Base-by-base conservation (phyloP, 2,888 invertebrate genomes). In the Protophormia terraenovae region DNA sequence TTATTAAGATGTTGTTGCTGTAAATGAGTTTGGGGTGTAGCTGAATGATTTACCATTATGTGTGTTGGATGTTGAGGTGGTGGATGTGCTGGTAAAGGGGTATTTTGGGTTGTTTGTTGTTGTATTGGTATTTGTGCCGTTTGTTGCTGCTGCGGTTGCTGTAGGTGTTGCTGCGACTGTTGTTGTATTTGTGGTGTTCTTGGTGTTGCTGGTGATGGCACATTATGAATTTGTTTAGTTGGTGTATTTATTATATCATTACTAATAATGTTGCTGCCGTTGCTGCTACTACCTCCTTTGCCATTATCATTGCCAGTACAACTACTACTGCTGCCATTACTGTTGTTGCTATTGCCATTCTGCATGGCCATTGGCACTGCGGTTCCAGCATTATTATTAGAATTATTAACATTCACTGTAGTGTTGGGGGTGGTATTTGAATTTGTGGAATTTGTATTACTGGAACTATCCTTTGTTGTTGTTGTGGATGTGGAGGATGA, bases 1-100 rank as follows among this genome's bases (percentile, higher is more conserved):
- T 22, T 82, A 6, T 66, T 47, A 3, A 62, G 80, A 3, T 72
- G 87, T 24, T 84, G 86, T 64, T 80, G 75, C 64, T 88, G 89
- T 60, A 86, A 78, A 72, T 87, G 88, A 29, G 86, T 84, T 86
- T 89, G 90, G 4, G 87, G 41, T 83, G 83, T 83, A 71, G 75
- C n/a, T 35, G 81, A 58, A 60, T 69, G 78, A 75, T 83, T 75
- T 77, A 80, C 45, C 14, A 73, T 73, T 76, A 38, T 69, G 38
- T 83, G 66, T 66, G 83, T 16, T 22, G 38, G 38, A 72, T 64
- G 47, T 71, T 82, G 27, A 14, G 69, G 79, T 69, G 75, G 83
- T 64, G 84, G 72, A 55, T 80, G 83, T 55, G 86, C 77, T 77
- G 78, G 78, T 41, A 75, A 66, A 35, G 81, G 80, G 35, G 77